phyloP scores from a whole-genome alignment of 2,888 invertebrate genomes.

The Scaptomyza flava region DNA sequence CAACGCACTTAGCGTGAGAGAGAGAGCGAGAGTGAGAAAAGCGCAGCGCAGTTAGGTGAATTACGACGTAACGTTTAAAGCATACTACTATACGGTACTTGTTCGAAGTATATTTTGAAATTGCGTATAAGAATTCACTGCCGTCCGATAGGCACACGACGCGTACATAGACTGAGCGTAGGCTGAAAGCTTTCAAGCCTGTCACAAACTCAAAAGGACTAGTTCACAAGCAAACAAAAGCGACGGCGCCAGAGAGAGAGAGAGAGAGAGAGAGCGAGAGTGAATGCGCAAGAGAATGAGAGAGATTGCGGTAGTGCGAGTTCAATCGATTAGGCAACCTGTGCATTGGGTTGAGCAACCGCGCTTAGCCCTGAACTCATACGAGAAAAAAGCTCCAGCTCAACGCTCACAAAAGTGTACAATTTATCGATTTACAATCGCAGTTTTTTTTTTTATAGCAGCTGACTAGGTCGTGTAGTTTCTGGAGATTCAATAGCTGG shows the following conservation, averaged over 20 bases:
- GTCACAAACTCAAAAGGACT: slow-evolving; percentile 53
- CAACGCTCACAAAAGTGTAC: slow-evolving; percentile 7
- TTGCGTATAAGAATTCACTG: slow-evolving; percentile 42
- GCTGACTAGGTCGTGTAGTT: slow-evolving; percentile 40
- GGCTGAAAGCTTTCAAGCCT: slow-evolving; percentile 58
- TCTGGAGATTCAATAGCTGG: slow-evolving; percentile 16
- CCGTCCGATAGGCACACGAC: slow-evolving; percentile 64
- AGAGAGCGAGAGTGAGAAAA: slow-evolving; percentile 15
- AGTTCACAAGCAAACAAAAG: slow-evolving; percentile 43
- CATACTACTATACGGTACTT: slow-evolving; percentile 9
- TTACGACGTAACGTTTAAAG: slow-evolving; percentile 53
- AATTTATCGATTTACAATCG: slow-evolving; percentile 48
- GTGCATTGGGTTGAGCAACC: slow-evolving; percentile 65
- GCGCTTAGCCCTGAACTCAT: slow-evolving; percentile 70
- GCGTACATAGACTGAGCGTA: slow-evolving; percentile 68
- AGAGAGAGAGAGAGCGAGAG: slow-evolving; percentile 7
- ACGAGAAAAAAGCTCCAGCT: slow-evolving; percentile 44
- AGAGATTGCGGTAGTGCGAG: slow-evolving; percentile 3
- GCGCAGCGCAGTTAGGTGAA: slow-evolving; percentile 25
- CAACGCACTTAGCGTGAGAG: slow-evolving; percentile 32
- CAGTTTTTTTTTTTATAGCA: slow-evolving; percentile 40
- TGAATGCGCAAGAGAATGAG: no score
- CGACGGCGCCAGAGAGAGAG: slow-evolving; percentile 52
- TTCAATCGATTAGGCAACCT: slow-evolving; percentile 49
- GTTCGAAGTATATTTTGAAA: slow-evolving; percentile 3